phyloP scores from a whole-genome alignment of 2,888 invertebrate genomes.

The Drosophila percnosoma region DNA sequence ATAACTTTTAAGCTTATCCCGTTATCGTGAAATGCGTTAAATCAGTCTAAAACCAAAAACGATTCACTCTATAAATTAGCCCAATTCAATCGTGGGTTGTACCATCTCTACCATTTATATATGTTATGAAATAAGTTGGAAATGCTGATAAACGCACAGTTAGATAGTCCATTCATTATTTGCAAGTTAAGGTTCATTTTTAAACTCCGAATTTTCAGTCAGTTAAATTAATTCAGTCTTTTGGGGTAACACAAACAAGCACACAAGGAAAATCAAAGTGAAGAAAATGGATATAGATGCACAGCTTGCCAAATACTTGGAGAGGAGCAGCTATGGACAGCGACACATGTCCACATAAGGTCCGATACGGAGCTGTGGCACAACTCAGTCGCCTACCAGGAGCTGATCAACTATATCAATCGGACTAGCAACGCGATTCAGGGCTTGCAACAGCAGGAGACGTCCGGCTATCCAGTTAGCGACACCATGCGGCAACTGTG shows the following conservation, averaged over 20 bases:
- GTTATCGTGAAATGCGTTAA: not conserved
- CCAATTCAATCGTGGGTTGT: not conserved
- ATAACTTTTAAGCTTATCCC: not conserved
- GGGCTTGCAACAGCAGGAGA: conserved; percentile 88
- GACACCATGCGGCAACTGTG: conserved; percentile 87
- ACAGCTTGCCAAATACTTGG: conserved; percentile 16
- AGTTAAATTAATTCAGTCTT: not conserved
- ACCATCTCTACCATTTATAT: not conserved
- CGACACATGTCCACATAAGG: conserved; percentile 14
- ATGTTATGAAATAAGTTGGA: not conserved
- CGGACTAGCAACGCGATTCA: conserved; percentile 94
- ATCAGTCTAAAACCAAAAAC: not conserved
- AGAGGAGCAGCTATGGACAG: conserved; percentile 6
- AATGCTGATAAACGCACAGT: not conserved
- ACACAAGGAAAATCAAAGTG: not conserved
- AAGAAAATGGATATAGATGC: not conserved
- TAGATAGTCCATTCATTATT: not conserved
- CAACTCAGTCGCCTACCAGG: conserved; percentile 93
- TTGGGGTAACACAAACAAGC: not conserved
- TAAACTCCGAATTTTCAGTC: not conserved
- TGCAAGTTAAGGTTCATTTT: not conserved
- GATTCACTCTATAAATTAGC: not conserved
- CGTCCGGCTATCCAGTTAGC: conserved; percentile 87
- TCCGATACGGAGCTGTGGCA: conserved; percentile 42
- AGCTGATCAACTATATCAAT: conserved; percentile 93